Conservation (phyloP, 2,797 vertebrate genomes). For the Hypotaenidia philippensis region DNA sequence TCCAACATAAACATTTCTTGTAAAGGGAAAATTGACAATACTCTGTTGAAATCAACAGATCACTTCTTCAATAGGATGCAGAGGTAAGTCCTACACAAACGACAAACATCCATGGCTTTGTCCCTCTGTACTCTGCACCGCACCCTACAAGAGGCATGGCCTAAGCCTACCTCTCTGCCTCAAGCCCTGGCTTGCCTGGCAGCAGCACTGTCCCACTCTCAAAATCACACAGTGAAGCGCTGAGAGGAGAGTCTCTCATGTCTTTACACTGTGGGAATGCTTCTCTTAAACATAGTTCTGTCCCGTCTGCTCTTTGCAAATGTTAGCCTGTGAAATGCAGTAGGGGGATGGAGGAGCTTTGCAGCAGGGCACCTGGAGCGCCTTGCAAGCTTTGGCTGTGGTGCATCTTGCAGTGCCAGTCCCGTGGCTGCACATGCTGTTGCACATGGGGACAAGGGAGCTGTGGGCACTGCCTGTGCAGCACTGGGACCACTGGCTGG, state of each 20-base stretch:
- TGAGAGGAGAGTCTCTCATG: not conserved
- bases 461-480: rapidly evolving
- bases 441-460: rapidly evolving
- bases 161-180: not conserved
- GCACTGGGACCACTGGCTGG: rapidly evolving
- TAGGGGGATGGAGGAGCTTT: not conserved
- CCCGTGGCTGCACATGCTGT: rapidly evolving
- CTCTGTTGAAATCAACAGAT: not conserved
- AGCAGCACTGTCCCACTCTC: not conserved
- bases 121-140: rapidly evolving
- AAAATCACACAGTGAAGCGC: not conserved
- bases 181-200: not conserved
- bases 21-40: not conserved
- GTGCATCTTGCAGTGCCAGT: not conserved
- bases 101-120: not conserved
- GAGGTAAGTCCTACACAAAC: not conserved
- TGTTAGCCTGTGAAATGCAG: not conserved
- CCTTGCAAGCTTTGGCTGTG: not conserved
- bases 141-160: rapidly evolving
- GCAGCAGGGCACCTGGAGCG: not conserved
- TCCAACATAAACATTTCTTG: not conserved
- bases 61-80: not conserved
- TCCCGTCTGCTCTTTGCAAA: not conserved
- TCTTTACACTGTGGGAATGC: rapidly evolving
- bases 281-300: rapidly evolving